phyloP scores from a whole-genome alignment of 1,140 invertebrate species.

The Drosophila repletoides region DNA sequence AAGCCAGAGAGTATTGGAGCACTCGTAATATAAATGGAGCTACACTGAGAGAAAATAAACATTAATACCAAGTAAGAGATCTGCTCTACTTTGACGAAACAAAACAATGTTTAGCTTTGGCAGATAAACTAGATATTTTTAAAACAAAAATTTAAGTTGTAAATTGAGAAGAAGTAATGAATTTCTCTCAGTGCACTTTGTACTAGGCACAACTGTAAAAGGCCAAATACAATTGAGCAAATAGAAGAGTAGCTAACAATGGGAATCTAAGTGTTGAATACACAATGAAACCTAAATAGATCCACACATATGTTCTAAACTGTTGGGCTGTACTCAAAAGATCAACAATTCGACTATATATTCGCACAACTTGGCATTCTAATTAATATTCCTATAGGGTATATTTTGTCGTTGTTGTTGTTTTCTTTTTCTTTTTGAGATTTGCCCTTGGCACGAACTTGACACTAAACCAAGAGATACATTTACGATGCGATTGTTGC shows the following conservation, averaged over 20 bases:
- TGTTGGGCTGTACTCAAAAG: background rate
- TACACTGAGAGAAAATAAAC: background rate
- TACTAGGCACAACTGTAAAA: constrained; percentile 13
- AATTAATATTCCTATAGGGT: constrained; percentile 57
- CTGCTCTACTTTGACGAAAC: too few relatives aligned
- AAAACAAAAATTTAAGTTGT: too few relatives aligned
- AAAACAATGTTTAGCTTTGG: too few relatives aligned
- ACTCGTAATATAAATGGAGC: background rate
- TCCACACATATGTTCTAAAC: constrained; percentile 11
- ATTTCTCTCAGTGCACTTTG: constrained; percentile 1
- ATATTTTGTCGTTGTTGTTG: background rate
- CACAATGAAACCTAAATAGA: constrained; percentile 14
- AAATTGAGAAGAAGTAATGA: too few relatives aligned
- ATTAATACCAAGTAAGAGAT: too few relatives aligned
- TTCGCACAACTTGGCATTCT: constrained; percentile 54
- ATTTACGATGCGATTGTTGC: constrained; percentile 79
- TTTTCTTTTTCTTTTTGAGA: constrained; percentile 21
- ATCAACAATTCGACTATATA: background rate
- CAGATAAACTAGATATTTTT: too few relatives aligned
- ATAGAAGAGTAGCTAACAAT: constrained; percentile 4
- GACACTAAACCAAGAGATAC: constrained; percentile 72
- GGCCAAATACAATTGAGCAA: constrained; percentile 39
- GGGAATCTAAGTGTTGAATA: constrained; percentile 23
- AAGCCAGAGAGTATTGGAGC: too few relatives aligned
- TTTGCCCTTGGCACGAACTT: constrained; percentile 71